Conservation (phyloP, 2,797 vertebrate species). For the Pangasius sanitwongsei region DNA sequence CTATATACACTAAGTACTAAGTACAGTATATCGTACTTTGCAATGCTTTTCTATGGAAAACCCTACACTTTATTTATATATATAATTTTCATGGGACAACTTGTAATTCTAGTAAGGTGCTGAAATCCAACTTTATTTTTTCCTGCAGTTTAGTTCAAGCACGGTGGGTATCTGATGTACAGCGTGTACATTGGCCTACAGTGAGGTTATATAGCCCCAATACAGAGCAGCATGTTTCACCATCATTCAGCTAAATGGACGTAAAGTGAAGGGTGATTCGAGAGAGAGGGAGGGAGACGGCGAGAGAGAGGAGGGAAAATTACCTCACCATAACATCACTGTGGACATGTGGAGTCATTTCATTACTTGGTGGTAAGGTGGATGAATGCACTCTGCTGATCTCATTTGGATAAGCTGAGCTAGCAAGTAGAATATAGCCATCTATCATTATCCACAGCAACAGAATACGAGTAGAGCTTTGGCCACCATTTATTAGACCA, state of each 20-base stretch:
- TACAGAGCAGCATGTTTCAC: slow-evolving; percentile 10
- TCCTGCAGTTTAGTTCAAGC: slow-evolving; percentile 1
- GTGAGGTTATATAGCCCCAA: background rate
- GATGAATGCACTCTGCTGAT: slow-evolving; percentile 68
- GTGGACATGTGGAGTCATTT: slow-evolving; percentile 52
- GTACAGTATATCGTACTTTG: background rate
- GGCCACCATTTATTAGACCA: slow-evolving; percentile 68
- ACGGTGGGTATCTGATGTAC: background rate
- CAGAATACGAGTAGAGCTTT: slow-evolving; percentile 66
- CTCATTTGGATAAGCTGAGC: slow-evolving; percentile 73
- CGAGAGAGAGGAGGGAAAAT: slow-evolving; percentile 6
- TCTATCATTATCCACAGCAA: slow-evolving; percentile 65
- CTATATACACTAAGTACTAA: background rate
- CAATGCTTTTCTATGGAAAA: background rate
- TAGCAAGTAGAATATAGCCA: slow-evolving; percentile 67
- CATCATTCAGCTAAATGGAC: slow-evolving; percentile 20
- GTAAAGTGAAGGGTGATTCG: slow-evolving; percentile 2
- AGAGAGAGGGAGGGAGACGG: background rate
- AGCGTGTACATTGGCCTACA: background rate
- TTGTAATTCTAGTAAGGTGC: slow-evolving; percentile 2
- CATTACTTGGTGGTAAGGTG: slow-evolving; percentile 64
- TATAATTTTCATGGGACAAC: too few relatives aligned
- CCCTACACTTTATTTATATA: background rate
- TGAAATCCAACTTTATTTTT: background rate
- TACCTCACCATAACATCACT: slow-evolving; percentile 55